Evolutionary conservation across 2,888 invertebrate genomes (phyloP).

Genomic region (Octonoba sinensis): DNA sequence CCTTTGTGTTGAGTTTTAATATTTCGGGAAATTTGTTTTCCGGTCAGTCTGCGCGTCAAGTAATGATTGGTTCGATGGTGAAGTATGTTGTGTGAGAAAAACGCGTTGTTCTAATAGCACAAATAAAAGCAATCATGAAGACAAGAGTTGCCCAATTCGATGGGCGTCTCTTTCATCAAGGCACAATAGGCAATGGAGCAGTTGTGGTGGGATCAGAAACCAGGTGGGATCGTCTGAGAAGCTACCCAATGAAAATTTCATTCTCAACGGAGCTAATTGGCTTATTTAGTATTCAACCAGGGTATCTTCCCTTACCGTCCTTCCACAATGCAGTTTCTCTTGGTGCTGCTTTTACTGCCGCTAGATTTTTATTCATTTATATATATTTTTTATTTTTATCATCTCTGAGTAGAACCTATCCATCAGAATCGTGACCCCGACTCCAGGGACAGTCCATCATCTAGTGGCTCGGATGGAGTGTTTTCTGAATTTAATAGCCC

Average conservation of each 20-base stretch:
- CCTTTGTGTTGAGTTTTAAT: too few species aligned
- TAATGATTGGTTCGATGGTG: too few species aligned
- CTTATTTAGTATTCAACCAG: conserved; percentile 38
- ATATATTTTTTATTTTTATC: conserved; percentile 20
- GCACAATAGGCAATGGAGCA: conserved; percentile 26
- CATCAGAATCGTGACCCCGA: conserved; percentile 37
- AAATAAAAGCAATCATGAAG: neutral
- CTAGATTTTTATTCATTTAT: neutral
- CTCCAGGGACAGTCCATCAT: conserved; percentile 6
- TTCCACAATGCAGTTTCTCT: conserved; percentile 1
- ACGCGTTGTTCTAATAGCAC: too few species aligned
- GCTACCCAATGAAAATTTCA: conserved; percentile 33
- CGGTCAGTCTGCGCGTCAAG: too few species aligned
- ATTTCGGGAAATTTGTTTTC: too few species aligned
- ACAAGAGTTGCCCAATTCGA: conserved; percentile 7
- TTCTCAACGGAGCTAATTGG: conserved; percentile 38
- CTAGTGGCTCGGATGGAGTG: neutral
- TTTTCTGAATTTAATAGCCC: neutral
- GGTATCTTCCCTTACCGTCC: neutral
- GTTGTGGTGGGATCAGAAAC: conserved; percentile 30
- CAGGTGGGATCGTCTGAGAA: conserved; percentile 21
- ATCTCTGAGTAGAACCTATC: conserved; percentile 20
- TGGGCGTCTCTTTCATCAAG: conserved; percentile 24
- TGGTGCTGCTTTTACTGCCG: conserved; percentile 3
- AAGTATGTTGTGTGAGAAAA: too few species aligned